phyloP scores from a whole-genome alignment of 2,888 invertebrate species.

The Volucella inanis region DNA sequence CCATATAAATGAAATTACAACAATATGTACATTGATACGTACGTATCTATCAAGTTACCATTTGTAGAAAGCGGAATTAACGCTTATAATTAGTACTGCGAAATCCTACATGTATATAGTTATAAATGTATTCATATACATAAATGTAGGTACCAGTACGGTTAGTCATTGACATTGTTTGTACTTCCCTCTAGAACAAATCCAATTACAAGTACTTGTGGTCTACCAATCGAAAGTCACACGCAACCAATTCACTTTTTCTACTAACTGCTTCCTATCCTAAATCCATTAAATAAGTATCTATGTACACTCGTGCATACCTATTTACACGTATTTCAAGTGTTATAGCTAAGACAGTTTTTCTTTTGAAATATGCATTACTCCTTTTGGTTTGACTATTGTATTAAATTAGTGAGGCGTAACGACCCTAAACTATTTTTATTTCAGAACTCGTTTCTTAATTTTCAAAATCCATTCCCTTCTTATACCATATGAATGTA shows the following conservation, averaged over 20 bases:
- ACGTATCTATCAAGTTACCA: background rate
- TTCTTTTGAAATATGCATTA: too few relatives aligned
- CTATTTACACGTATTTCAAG: too few relatives aligned
- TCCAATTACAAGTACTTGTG: background rate
- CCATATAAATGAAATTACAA: too few relatives aligned
- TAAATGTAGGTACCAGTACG: too few relatives aligned
- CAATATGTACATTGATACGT: too few relatives aligned
- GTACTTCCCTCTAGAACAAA: conserved; percentile 9
- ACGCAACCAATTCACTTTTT: conserved; percentile 26
- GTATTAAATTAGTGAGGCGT: conserved; percentile 53
- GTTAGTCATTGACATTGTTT: conserved; percentile 34
- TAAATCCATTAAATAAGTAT: too few relatives aligned
- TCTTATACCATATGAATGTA: background rate
- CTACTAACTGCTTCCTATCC: background rate
- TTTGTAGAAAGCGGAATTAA: background rate
- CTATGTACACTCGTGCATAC: too few relatives aligned
- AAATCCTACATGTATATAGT: background rate
- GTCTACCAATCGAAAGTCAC: conserved; percentile 21
- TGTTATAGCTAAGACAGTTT: too few relatives aligned
- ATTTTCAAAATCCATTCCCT: conserved; percentile 53
- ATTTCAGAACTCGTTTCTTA: conserved; percentile 52
- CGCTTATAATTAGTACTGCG: conserved; percentile 1
- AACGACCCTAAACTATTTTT: conserved; percentile 67
- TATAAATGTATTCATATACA: too few relatives aligned
- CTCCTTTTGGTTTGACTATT: conserved; percentile 4